Evolutionary conservation across 2,113 vertebrate species (phyloP).

Genomic region (Pterocles orientalis): DNA sequence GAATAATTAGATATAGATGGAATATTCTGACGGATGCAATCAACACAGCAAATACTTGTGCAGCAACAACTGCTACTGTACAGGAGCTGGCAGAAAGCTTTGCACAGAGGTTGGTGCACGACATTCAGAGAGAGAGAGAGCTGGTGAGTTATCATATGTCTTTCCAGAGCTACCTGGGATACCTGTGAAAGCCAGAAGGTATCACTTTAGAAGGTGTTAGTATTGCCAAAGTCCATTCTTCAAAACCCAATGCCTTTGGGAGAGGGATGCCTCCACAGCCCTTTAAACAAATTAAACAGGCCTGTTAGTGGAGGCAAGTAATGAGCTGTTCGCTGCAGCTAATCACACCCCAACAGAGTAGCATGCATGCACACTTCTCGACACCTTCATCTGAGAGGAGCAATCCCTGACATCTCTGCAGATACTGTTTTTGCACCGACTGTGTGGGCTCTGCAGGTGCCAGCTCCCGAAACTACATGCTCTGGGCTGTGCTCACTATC

Average conservation of each 20-base stretch:
- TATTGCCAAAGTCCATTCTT: background rate
- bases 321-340: background rate
- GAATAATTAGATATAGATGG: conserved; percentile 5
- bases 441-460: accelerated
- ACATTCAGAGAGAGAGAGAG: background rate
- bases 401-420: background rate
- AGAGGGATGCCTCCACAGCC: background rate
- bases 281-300: background rate
- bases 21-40: conserved; percentile 28
- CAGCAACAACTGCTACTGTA: background rate
- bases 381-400: accelerated
- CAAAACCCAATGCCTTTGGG: accelerated
- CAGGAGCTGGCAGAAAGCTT: background rate
- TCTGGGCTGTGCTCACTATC: background rate
- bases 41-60: background rate
- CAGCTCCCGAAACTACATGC: accelerated
- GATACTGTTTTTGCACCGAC: background rate
- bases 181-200: background rate
- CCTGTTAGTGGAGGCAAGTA: background rate
- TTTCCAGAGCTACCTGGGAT: background rate
- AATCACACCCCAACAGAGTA: background rate
- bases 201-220: background rate
- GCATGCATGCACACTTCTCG: accelerated
- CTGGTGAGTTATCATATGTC: background rate
- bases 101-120: background rate